A percentile compares a stretch with the other conserved stretches of the same genome.
These are phyloP conservation scores for Gasterosteus aculeatus DNA, from an alignment of 2,113 vertebrate species.

Conservation along the genomic window DNA sequence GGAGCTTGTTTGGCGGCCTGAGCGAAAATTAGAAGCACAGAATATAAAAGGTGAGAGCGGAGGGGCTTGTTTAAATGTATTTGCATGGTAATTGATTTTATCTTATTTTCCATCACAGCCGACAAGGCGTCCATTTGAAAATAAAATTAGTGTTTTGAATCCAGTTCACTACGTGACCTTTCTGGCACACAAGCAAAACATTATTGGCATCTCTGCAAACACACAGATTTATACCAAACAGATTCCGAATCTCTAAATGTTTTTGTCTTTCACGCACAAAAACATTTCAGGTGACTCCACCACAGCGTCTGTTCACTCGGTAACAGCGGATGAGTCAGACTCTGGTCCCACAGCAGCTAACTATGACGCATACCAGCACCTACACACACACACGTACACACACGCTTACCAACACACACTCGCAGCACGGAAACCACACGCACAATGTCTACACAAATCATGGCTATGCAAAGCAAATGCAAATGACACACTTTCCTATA, in stretches of 20 bases:
- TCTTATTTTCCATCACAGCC: conserved; percentile 20
- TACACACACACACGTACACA: conserved; percentile 56
- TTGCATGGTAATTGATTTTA: conserved; percentile 6
- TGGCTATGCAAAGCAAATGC: conserved; percentile 29
- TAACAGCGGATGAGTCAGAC: conserved; percentile 82
- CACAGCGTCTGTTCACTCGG: conserved; percentile 58
- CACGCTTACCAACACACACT: conserved; percentile 42
- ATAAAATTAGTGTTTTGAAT: background rate
- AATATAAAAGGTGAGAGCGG: conserved; percentile 1
- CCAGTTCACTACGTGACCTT: background rate
- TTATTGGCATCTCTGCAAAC: background rate
- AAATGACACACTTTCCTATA: background rate
- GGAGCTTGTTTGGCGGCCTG: conserved; percentile 14
- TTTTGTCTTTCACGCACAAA: conserved; percentile 9
- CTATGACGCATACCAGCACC: conserved; percentile 78
- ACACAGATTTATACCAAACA: background rate
- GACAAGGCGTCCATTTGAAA: background rate
- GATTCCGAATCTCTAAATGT: background rate
- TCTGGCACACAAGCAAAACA: background rate
- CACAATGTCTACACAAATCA: background rate
- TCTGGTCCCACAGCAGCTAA: conserved; percentile 74
- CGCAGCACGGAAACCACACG: conserved; percentile 5
- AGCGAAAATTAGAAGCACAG: conserved; percentile 33
- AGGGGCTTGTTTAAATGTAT: conserved; percentile 13
- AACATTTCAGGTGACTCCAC: conserved; percentile 66